Evolutionary conservation across 2,888 invertebrate genomes (phyloP), one percentile per base, ranked within the genome.

Genomic region (Helleia helle): DNA sequence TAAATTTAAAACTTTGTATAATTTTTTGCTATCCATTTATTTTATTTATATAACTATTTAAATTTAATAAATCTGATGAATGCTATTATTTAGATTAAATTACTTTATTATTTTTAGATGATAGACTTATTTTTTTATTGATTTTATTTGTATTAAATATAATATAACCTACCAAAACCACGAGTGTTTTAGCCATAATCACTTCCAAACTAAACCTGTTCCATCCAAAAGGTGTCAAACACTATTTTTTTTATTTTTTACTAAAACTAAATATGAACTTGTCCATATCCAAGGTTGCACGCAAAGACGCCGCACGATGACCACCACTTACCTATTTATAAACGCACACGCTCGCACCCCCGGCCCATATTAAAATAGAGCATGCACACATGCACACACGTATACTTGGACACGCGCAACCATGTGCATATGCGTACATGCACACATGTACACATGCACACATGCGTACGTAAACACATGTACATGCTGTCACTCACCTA

Each of bases 221-320:
- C 43, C 44, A 47, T 42, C 25, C 55, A 44, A 46, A 41, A 36
- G 45, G 41, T 41, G 40, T 41, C 42, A 50, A 55, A 56, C 57
- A 51, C 55, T 45, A 41, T 49, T 47, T 41, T 38, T 42, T 41
- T 47, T 49, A 50, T 51, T 51, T 44, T 43, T 48, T 44, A 44
- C 39, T 36, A 47, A 50, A 50, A 43, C 47, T 42, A 44, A 46
- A 47, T 48, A 46, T 50, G 47, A 56, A 62, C 64, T 56, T 62
- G 71, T 66, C 73, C 81, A 80, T 72, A 70, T 67, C 71, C 81
- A 81, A 84, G 80, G 79, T 76, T 67, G 76, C 58, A 56, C 59
- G 55, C 56, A 64, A 80, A 79, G 75, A 77, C 73, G 67, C 56
- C 48, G 51, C 58, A 59, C 51, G 49, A 49, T 54, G 57, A 51